phyloP scores from a whole-genome alignment of 1,140 invertebrate species.

The Ephestia elutella region DNA sequence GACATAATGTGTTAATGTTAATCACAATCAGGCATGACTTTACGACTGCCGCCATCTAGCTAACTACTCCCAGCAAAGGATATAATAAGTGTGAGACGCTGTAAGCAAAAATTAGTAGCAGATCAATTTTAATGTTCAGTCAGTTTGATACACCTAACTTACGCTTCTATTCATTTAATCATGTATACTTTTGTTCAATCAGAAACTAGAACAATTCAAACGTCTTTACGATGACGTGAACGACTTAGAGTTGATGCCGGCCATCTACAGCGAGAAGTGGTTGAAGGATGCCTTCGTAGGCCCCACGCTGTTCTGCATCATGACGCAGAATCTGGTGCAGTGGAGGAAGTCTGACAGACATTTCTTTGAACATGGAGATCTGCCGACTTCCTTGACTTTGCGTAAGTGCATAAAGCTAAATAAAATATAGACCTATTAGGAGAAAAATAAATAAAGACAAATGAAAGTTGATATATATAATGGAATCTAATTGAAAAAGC shows the following conservation, averaged over 20 bases:
- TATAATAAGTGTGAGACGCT: too few species aligned
- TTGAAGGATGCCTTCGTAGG: conserved; percentile 80
- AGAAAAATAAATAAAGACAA: too few species aligned
- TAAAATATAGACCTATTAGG: background rate
- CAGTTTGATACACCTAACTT: too few species aligned
- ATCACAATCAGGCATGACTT: too few species aligned
- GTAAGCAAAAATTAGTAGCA: too few species aligned
- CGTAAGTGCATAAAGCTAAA: background rate
- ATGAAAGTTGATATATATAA: too few species aligned
- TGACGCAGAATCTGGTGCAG: conserved; percentile 82
- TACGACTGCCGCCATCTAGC: too few species aligned
- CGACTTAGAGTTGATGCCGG: conserved; percentile 87
- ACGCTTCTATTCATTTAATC: background rate
- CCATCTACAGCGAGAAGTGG: conserved; percentile 81
- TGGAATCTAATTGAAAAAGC: too few species aligned
- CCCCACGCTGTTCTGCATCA: conserved; percentile 85
- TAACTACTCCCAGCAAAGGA: too few species aligned
- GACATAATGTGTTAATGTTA: too few species aligned
- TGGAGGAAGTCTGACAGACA: conserved; percentile 81
- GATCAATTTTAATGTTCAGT: too few species aligned
- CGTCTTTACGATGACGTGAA: conserved; percentile 77
- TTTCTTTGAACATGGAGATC: conserved; percentile 77
- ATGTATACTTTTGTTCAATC: background rate
- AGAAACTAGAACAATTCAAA: conserved; percentile 64
- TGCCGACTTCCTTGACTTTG: conserved; percentile 75